These are phyloP conservation scores for Platysternon megacephalum DNA, from an alignment of 2,113 vertebrate species.

Conservation along the genomic window DNA sequence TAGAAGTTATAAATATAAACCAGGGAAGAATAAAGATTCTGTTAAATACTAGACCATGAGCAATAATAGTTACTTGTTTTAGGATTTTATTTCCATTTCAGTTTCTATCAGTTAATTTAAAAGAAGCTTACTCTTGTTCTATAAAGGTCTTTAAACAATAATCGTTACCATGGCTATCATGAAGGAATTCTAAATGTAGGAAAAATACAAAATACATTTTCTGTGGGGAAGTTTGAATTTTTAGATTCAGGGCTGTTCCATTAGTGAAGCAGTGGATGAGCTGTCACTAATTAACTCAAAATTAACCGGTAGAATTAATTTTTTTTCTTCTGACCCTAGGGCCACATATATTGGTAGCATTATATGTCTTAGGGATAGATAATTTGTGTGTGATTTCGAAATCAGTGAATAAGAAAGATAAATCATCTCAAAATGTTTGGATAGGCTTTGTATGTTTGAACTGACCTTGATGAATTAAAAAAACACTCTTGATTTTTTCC, in stretches of 20 bases:
- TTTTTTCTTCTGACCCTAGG: conserved; percentile 50
- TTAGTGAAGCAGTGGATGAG: conserved; percentile 63
- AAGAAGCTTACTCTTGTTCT: conserved; percentile 31
- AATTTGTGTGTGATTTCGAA: conserved; percentile 58
- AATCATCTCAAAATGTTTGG: not conserved
- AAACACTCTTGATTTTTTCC: not conserved
- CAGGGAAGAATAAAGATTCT: conserved; percentile 47
- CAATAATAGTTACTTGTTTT: not conserved
- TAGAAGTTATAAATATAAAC: not conserved
- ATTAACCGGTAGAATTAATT: conserved; percentile 71
- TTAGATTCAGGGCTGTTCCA: conserved; percentile 48
- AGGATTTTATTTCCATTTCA: not conserved
- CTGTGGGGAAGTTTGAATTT: conserved; percentile 24
- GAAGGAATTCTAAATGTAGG: conserved; percentile 4
- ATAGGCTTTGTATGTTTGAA: not conserved
- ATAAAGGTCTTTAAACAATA: not conserved
- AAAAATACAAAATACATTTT: conserved; percentile 48
- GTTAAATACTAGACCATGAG: conserved; percentile 15
- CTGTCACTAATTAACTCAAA: conserved; percentile 69
- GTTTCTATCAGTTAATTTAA: conserved; percentile 20
- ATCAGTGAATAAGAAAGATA: not conserved
- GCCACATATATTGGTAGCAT: conserved; percentile 27
- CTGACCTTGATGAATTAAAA: not conserved
- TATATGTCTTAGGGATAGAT: conserved; percentile 37
- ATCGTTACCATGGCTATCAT: conserved; percentile 33